Base-by-base conservation (phyloP, 2,888 invertebrate genomes). In the Monoplex corrugatus region DNA sequence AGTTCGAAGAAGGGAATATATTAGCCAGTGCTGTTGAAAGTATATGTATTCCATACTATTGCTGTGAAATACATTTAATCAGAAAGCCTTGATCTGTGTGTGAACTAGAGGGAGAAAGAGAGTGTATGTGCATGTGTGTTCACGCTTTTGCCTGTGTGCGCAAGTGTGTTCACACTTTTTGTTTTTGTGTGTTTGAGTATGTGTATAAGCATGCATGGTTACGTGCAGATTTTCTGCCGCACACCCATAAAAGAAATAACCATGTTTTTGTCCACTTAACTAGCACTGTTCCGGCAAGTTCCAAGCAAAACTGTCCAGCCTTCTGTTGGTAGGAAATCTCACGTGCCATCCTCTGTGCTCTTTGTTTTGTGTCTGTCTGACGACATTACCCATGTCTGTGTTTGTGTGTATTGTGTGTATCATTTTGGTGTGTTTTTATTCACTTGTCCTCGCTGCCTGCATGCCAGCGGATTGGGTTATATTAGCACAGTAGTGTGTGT, bases 231-330 rank as follows among this genome's bases (percentile, higher is more conserved):
- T 40, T 44, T 80, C 43, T 80, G 5, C 43, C 28, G 38, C 44
- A 19, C 2, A 35, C n/a, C 75, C 38, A 16, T 43, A 44, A 45
- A 83, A 45, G n/a, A 38, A 84, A 57, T 57, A 16, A 45, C 44
- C 32, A 10, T 84, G 84, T 84, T 10, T 84, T 84, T 57, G 32
- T 57, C 38, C 50, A 16, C 28, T 45, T 35, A 28, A 45, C 38
- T 84, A 84, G 84, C 84, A 50, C 19, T 84, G 57, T 38, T 35
- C 57, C 35, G 28, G 84, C 84, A 57, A 57, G 84, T 35, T 84
- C 50, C 84, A 84, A 57, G 50, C 84, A 50, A 84, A 84, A 84
- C 84, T 84, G 32, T 83, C 44, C 84, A 23, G 84, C 84, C 57
- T 57, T 28, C 84, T 84, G 50, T 50, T 57, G 84, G 84, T 84